Base-by-base conservation (phyloP, 2,888 invertebrate species). In the Phymatocera aterrima region DNA sequence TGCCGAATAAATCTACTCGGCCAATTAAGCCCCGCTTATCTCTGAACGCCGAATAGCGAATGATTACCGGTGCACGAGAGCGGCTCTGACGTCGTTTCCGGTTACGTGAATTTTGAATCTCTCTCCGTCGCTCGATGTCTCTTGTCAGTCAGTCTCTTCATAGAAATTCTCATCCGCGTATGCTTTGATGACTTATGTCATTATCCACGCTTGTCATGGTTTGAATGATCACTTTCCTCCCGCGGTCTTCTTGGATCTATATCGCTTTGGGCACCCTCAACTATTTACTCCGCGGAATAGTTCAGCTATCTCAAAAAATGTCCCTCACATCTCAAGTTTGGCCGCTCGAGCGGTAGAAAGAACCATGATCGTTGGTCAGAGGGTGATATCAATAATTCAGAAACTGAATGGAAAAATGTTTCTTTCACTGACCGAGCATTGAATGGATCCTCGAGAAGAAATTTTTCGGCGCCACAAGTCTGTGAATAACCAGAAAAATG, bases 61-160 rank as follows among this genome's bases (percentile, higher is more conserved):
- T 6, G 72, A 72, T 18, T 34, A 51, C 34, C 21, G 72, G 18
- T 48, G 3, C 21, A 31, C 18, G 37, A 21, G 15, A 51, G 34
- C 57, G 60, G 40, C 57, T 75, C 54, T 75, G 24, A 60, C 57
- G 40, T 57, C 37, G 60, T 60, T 75, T 57, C 57, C 40, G 43
- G 3, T 21, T 37, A 40, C 65, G 8, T 57, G 37, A n/a, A 75
- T 8, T 6, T 34, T 6, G 6, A 40, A 54, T 54, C 28, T 54
- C n/a, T 60, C 60, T 8, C 75, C 40, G 37, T 54, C 40, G 40
- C 43, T 28, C 48, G 31, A 4, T 60, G 37, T 12, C 54, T 54
- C 10, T 48, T 24, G 31, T 24, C 48, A n/a, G 46, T 21, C 24
- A 18, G 43, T 15, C 34, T 48, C 28, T 21, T 75, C 40, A 40